phyloP scores from a whole-genome alignment of 2,797 vertebrate genomes.

The Propithecus deckenii region DNA sequence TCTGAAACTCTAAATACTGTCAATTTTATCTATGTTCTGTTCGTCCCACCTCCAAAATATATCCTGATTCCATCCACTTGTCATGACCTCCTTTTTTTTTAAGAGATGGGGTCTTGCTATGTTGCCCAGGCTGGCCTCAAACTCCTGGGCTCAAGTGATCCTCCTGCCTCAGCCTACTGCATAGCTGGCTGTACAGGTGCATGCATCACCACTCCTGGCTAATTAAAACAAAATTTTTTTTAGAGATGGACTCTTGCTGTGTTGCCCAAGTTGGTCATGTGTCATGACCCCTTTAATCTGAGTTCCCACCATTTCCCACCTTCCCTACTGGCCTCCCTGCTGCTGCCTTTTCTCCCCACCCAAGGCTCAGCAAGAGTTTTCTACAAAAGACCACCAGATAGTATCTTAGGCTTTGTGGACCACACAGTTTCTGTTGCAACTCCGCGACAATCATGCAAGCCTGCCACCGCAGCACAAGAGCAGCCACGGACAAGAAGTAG shows the following conservation, averaged over 20 bases:
- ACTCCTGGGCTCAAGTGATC: not conserved
- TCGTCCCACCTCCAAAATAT: not conserved
- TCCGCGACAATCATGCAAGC: not conserved
- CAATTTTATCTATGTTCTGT: not conserved
- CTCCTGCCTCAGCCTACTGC: not conserved
- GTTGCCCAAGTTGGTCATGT: no score
- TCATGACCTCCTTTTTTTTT: not conserved
- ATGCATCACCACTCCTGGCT: not conserved
- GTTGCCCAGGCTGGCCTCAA: not conserved
- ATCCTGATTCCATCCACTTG: not conserved
- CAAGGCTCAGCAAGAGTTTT: not conserved
- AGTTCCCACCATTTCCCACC: not conserved
- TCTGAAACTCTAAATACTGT: not conserved
- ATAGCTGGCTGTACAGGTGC: not conserved
- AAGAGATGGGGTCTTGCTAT: not conserved
- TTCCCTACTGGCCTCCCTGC: not conserved
- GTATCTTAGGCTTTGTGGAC: not conserved
- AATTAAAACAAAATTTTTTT: not conserved
- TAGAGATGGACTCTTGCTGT: no score
- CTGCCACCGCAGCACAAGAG: accelerated
- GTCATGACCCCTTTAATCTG: not conserved
- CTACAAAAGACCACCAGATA: not conserved
- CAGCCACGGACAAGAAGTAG: not conserved
- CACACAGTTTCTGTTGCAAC: accelerated
- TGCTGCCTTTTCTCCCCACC: not conserved